These are phyloP conservation scores for Apodemia hepburni DNA, from an alignment of 2,888 invertebrate genomes.

Conservation along the genomic window DNA sequence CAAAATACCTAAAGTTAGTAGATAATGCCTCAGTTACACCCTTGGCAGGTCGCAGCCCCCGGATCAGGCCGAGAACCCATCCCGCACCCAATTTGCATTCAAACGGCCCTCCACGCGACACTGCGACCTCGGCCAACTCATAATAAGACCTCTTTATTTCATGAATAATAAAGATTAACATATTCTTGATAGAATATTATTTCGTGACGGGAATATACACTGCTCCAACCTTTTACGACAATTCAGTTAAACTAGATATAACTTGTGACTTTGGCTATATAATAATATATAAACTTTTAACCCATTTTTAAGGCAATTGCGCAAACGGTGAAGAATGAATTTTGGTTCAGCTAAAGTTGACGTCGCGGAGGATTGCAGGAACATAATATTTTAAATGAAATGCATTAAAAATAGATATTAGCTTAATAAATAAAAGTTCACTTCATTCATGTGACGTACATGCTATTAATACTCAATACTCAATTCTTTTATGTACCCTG, in stretches of 20 bases:
- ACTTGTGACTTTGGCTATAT: background rate
- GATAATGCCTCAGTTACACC: background rate
- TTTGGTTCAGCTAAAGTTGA: too few relatives aligned
- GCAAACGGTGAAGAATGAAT: too few relatives aligned
- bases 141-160: slow-evolving; percentile 9
- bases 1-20: background rate
- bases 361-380: too few relatives aligned
- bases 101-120: slow-evolving; percentile 7
- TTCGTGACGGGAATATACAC: background rate
- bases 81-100: slow-evolving; percentile 15
- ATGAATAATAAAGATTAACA: slow-evolving; percentile 12
- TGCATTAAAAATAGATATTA: too few relatives aligned
- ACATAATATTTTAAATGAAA: too few relatives aligned
- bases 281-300: too few relatives aligned
- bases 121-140: slow-evolving; percentile 1
- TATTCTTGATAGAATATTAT: slow-evolving; percentile 11
- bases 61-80: background rate
- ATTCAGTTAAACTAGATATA: background rate
- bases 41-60: slow-evolving; percentile 4
- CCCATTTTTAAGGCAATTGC: too few relatives aligned
- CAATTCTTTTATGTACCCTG: too few relatives aligned
- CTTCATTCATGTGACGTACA: too few relatives aligned
- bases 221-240: background rate
- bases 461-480: too few relatives aligned
- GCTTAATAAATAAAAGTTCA: too few relatives aligned